These are phyloP conservation scores for Prosapia bicincta DNA, from an alignment of 2,888 invertebrate genomes.

Conservation along the genomic window DNA sequence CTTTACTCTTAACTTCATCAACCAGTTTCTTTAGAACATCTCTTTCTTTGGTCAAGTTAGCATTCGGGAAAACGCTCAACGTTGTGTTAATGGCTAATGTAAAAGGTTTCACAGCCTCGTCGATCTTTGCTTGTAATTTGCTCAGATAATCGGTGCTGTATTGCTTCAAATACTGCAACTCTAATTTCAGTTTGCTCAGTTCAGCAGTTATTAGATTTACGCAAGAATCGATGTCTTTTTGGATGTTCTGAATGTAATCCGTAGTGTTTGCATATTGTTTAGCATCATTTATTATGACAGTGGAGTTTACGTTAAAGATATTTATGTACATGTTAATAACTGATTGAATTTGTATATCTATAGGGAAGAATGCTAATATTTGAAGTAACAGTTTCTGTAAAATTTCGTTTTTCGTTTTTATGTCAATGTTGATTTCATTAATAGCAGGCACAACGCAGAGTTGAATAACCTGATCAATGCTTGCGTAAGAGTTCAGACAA, in stretches of 20 bases:
- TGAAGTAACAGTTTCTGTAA: too few species aligned
- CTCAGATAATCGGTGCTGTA: not conserved
- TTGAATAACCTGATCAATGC: too few species aligned
- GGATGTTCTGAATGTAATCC: not conserved
- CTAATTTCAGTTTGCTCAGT: not conserved
- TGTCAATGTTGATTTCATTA: too few species aligned
- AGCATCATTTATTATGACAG: too few species aligned
- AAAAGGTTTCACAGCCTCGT: not conserved
- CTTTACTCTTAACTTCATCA: not conserved
- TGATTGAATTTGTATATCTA: too few species aligned
- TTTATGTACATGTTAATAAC: too few species aligned
- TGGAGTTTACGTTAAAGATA: too few species aligned
- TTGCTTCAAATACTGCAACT: not conserved
- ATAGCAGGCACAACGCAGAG: too few species aligned
- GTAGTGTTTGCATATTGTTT: too few species aligned
- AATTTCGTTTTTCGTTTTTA: too few species aligned
- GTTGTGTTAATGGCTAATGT: not conserved
- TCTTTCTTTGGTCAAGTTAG: not conserved
- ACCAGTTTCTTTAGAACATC: not conserved
- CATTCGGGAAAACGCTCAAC: not conserved
- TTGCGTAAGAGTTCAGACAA: too few species aligned
- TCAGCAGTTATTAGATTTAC: not conserved
- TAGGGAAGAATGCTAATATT: too few species aligned
- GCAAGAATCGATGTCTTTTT: not conserved
- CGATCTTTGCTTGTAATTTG: not conserved